phyloP scores from a whole-genome alignment of 2,113 vertebrate genomes.

The Dicaeum eximium region DNA sequence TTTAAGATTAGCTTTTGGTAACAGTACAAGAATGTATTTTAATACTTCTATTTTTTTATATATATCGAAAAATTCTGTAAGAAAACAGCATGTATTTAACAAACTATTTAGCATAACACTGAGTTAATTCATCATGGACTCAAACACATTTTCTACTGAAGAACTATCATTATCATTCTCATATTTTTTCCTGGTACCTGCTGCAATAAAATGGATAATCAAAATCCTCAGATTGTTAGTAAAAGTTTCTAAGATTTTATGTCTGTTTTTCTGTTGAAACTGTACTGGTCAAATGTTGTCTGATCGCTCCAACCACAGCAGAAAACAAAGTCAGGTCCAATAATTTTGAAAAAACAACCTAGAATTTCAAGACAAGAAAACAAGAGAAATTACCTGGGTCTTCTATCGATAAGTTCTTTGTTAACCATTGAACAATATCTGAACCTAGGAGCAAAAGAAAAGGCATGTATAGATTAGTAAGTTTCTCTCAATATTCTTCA shows the following conservation, averaged over 20 bases:
- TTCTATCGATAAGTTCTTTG: slow-evolving; percentile 94
- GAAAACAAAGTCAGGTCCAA: background rate
- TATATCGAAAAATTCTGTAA: background rate
- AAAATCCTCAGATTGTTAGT: background rate
- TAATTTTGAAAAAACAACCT: background rate
- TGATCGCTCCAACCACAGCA: background rate
- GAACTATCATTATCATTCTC: background rate
- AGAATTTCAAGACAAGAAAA: background rate
- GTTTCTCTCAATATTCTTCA: background rate
- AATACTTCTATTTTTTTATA: background rate
- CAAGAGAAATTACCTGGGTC: slow-evolving; percentile 86
- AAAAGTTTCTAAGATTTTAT: background rate
- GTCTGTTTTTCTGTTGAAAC: background rate
- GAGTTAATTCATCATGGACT: background rate
- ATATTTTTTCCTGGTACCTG: background rate
- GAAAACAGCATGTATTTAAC: background rate
- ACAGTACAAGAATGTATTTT: background rate
- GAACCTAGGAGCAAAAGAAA: slow-evolving; percentile 81
- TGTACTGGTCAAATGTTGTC: background rate
- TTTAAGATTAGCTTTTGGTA: background rate
- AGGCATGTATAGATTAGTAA: background rate
- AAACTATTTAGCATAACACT: background rate
- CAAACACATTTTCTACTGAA: background rate
- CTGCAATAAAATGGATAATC: background rate
- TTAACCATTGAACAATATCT: slow-evolving; percentile 97